phyloP scores from a whole-genome alignment of 2,113 vertebrate genomes.

The Corythoichthys intestinalis region DNA sequence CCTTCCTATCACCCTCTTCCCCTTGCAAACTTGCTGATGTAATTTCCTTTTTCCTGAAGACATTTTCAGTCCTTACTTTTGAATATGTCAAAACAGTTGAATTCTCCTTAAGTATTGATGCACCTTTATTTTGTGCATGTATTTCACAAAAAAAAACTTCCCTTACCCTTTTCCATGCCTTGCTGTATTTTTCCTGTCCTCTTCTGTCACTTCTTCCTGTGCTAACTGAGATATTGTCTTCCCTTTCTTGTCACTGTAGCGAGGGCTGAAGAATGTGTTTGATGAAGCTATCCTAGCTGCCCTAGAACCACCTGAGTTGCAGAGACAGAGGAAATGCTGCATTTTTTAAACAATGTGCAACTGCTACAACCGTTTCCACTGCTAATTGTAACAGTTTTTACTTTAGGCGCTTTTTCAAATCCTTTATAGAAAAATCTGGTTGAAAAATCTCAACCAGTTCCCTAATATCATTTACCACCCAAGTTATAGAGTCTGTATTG shows the following conservation, averaged over 20 bases:
- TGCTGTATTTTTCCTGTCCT: constrained; percentile 24
- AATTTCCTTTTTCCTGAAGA: constrained; percentile 59
- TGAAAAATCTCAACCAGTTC: constrained; percentile 4
- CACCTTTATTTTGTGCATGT: background rate
- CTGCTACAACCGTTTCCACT: background rate
- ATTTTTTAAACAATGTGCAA: constrained; percentile 64
- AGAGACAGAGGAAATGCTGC: constrained; percentile 96
- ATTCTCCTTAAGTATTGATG: background rate
- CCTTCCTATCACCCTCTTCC: constrained; percentile 16
- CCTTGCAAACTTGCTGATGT: constrained; percentile 43
- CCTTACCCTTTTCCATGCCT: background rate
- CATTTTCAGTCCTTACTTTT: constrained; percentile 1
- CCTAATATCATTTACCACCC: background rate
- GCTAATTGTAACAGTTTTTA: background rate
- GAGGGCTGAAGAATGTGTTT: constrained; percentile 99
- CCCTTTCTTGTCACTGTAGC: constrained; percentile 89
- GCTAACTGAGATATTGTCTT: constrained; percentile 72
- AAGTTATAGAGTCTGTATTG: background rate
- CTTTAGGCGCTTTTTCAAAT: background rate
- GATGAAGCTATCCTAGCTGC: constrained; percentile 99
- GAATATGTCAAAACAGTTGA: background rate
- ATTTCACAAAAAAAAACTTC: background rate
- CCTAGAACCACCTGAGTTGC: constrained; percentile 97
- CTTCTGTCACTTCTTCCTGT: constrained; percentile 67
- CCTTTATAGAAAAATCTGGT: constrained; percentile 15